Evolutionary conservation across 2,113 vertebrate species (phyloP).

Genomic region (Oenanthe oenanthe): DNA sequence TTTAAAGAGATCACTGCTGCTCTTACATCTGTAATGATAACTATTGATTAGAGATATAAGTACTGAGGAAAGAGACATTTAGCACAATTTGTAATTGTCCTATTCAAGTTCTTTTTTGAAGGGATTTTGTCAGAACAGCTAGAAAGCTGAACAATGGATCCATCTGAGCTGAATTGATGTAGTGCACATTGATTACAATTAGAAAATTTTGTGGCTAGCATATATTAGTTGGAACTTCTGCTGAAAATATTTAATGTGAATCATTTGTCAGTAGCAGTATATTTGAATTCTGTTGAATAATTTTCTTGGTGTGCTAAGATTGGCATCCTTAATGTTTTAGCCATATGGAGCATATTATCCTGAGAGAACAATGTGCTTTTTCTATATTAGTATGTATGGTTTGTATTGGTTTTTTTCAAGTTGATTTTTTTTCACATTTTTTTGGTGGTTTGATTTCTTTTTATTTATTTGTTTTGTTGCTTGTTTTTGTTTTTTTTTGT

Average conservation of each 20-base stretch:
- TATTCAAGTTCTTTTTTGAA: constrained; percentile 11
- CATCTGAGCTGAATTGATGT: constrained; percentile 6
- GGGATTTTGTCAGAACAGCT: background rate
- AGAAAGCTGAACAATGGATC: background rate
- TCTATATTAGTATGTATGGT: background rate
- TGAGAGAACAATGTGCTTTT: background rate
- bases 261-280: background rate
- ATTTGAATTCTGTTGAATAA: background rate
- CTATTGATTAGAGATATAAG: background rate
- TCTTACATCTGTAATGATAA: background rate
- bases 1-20: background rate
- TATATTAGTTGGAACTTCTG: background rate
- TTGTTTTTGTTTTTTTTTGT: background rate
- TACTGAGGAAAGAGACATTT: background rate
- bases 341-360: background rate
- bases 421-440: background rate
- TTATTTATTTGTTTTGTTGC: background rate
- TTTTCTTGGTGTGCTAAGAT: background rate
- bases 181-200: constrained; percentile 9
- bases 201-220: background rate
- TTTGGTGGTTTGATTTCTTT: background rate
- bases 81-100: background rate
- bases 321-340: background rate
- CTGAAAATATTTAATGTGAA: background rate
- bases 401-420: background rate